These are phyloP conservation scores for Phacellophora camtschatica DNA, from an alignment of 30 jellyfish, hydroid and myxozoan species.

Conservation along the genomic window DNA sequence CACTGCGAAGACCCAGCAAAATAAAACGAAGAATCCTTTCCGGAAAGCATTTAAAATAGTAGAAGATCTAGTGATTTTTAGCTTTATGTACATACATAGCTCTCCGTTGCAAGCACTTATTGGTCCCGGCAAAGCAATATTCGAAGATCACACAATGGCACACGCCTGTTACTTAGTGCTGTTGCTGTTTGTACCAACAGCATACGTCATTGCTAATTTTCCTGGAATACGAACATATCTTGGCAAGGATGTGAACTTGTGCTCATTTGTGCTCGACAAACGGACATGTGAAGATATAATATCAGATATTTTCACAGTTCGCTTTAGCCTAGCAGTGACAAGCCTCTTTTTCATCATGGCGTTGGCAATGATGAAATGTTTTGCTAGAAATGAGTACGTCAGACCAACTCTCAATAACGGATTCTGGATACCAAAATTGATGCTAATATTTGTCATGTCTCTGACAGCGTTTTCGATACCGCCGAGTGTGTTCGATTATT, in stretches of 20 bases:
- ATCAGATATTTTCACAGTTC: slow-evolving; percentile 48
- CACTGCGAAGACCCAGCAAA: not conserved
- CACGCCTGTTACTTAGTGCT: slow-evolving; percentile 59
- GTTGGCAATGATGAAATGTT: slow-evolving; percentile 18
- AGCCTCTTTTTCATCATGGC: slow-evolving; percentile 58
- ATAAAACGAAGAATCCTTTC: not conserved
- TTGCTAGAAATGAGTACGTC: slow-evolving; percentile 15
- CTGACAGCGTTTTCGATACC: slow-evolving; percentile 86
- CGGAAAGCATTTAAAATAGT: not conserved
- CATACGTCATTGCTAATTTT: slow-evolving; percentile 12
- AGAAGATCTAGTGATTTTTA: slow-evolving; percentile 29
- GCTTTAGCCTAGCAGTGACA: slow-evolving; percentile 84
- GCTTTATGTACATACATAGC: slow-evolving; percentile 45
- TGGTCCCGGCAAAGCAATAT: slow-evolving; percentile 71
- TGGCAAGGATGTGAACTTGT: slow-evolving; percentile 67
- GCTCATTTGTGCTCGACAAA: slow-evolving; percentile 58
- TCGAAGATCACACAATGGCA: not conserved
- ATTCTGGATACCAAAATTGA: slow-evolving; percentile 89
- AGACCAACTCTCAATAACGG: slow-evolving; percentile 74
- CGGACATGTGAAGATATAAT: slow-evolving; percentile 71
- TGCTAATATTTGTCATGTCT: slow-evolving; percentile 58
- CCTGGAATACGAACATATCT: slow-evolving; percentile 66
- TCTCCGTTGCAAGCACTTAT: slow-evolving; percentile 81
- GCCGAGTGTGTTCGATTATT: slow-evolving; percentile 72
- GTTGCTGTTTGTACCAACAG: slow-evolving; percentile 28